A percentile compares a stretch with the other conserved stretches of the same genome.
Evolutionary conservation across 2,888 invertebrate species (phyloP).

Genomic region (Pollenia angustigena): DNA sequence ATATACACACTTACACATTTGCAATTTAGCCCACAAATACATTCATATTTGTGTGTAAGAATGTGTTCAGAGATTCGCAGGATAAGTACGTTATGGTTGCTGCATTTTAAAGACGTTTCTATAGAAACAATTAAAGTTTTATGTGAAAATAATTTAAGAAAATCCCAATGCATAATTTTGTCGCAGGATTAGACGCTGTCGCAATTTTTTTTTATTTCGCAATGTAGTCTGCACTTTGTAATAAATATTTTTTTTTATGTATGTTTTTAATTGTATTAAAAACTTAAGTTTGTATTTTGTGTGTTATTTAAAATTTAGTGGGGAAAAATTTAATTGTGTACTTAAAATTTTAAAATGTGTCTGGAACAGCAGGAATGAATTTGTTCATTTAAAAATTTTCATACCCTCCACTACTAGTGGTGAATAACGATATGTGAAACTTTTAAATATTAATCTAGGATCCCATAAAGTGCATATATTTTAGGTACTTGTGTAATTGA

Average conservation of each 20-base stretch:
- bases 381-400: too few relatives aligned
- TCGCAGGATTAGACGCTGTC: slow-evolving; percentile 21
- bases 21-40: neutral
- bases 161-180: slow-evolving; percentile 37
- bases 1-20: neutral
- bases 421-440: too few relatives aligned
- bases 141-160: slow-evolving; percentile 29
- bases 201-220: neutral
- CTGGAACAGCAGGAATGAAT: too few relatives aligned
- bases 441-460: too few relatives aligned
- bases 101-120: slow-evolving; percentile 13
- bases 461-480: too few relatives aligned
- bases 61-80: neutral
- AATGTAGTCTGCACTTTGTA: neutral
- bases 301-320: neutral
- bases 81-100: neutral
- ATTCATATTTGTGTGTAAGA: neutral
- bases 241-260: neutral
- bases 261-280: too few relatives aligned
- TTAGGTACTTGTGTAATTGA: too few relatives aligned
- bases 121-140: slow-evolving; percentile 24
- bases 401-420: too few relatives aligned
- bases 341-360: too few relatives aligned
- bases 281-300: too few relatives aligned
- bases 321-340: too few relatives aligned